phyloP scores from a whole-genome alignment of 2,797 vertebrate species.

The Anas bernieri region DNA sequence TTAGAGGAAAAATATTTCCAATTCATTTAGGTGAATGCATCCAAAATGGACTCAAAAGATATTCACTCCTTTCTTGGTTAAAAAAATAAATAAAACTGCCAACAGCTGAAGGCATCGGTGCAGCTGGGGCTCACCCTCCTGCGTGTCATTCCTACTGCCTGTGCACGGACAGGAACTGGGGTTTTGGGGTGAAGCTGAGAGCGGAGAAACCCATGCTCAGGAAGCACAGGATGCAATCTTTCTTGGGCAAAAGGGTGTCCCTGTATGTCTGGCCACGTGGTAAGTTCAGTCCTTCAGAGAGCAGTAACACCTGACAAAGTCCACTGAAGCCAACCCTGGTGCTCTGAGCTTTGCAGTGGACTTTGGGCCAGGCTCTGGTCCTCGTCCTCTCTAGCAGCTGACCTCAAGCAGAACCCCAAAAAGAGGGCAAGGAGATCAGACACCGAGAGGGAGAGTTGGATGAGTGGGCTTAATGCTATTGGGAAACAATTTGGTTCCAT shows the following conservation, averaged over 20 bases:
- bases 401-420: not conserved
- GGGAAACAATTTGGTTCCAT: conserved; percentile 11
- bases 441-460: not conserved
- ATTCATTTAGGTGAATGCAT: not conserved
- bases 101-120: not conserved
- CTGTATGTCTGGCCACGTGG: conserved; percentile 11
- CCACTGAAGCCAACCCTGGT: not conserved
- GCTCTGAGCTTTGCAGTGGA: not conserved
- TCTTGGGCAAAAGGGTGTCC: conserved; percentile 2
- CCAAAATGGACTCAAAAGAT: not conserved
- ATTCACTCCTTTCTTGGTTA: not conserved
- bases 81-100: not conserved
- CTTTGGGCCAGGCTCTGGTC: not conserved
- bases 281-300: not conserved
- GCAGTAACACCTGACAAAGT: conserved; percentile 30
- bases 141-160: not conserved
- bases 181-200: not conserved
- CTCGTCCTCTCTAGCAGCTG: not conserved
- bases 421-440: not conserved
- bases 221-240: not conserved
- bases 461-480: not conserved
- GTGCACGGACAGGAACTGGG: not conserved
- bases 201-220: not conserved
- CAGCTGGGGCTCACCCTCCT: accelerated
- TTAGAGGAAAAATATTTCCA: not conserved